A percentile compares a stretch with the other conserved stretches of the same genome.
These are phyloP conservation scores for Ectobius pallidus DNA, from an alignment of 2,888 invertebrate genomes.

Conservation along the genomic window DNA sequence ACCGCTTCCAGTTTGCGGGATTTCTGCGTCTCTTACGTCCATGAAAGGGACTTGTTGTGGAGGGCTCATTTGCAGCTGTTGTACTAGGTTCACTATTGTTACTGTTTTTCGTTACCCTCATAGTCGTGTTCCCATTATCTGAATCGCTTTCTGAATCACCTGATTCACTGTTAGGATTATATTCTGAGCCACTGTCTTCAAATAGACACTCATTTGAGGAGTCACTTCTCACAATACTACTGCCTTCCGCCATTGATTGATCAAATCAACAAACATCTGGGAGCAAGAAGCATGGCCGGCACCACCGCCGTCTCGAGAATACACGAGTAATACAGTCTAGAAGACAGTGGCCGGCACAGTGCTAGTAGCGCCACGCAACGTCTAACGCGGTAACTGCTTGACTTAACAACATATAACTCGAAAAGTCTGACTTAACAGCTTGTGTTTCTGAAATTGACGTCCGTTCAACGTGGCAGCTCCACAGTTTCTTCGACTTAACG, in stretches of 20 bases:
- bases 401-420: too few relatives aligned
- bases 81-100: neutral
- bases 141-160: neutral
- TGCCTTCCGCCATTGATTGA: neutral
- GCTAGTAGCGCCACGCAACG: too few relatives aligned
- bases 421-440: too few relatives aligned
- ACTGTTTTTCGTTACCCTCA: neutral
- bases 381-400: too few relatives aligned
- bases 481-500: too few relatives aligned
- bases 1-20: conserved; percentile 18
- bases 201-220: conserved; percentile 7
- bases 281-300: too few relatives aligned
- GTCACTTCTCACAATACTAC: neutral
- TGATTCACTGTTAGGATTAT: neutral
- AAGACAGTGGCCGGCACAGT: too few relatives aligned
- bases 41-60: neutral
- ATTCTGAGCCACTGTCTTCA: neutral
- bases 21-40: conserved; percentile 7
- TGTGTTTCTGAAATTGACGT: too few relatives aligned
- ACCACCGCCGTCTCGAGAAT: too few relatives aligned
- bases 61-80: neutral
- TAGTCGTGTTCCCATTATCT: neutral
- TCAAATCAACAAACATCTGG: too few relatives aligned
- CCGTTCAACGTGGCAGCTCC: too few relatives aligned
- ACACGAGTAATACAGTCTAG: too few relatives aligned